These are phyloP conservation scores for Smittia sp. DNA, from an alignment of 2,888 invertebrate species.

Conservation along the genomic window DNA sequence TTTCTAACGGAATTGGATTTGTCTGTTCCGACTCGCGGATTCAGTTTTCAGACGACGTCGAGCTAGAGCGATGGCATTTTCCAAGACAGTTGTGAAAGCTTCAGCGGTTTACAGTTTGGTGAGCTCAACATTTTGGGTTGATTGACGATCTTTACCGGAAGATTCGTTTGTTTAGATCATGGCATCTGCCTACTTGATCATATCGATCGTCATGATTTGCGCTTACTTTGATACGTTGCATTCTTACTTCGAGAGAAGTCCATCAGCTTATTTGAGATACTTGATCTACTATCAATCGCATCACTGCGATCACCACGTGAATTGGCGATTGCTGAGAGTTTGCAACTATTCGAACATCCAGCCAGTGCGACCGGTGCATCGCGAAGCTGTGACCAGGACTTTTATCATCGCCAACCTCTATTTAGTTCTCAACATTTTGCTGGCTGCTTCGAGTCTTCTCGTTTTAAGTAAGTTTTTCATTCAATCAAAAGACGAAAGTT, in stretches of 20 bases:
- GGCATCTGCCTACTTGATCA: too few species aligned
- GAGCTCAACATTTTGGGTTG: too few species aligned
- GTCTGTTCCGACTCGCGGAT: too few species aligned
- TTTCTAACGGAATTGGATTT: too few species aligned
- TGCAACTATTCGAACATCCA: background rate
- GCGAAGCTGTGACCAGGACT: background rate
- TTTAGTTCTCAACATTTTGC: background rate
- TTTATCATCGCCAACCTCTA: background rate
- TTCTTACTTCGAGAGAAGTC: background rate
- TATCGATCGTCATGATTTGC: too few species aligned
- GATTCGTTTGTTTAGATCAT: too few species aligned
- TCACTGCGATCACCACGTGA: background rate
- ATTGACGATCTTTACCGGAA: too few species aligned
- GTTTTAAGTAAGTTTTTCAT: background rate
- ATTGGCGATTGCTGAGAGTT: background rate
- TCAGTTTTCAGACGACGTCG: too few species aligned
- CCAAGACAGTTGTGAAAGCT: too few species aligned
- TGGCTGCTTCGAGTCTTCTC: background rate
- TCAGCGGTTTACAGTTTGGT: too few species aligned
- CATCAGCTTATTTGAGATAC: background rate
- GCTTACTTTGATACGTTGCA: too few species aligned
- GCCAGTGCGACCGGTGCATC: background rate
- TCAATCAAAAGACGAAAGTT: background rate
- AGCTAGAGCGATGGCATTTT: too few species aligned
- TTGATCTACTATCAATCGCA: background rate